Base-by-base conservation (phyloP, 1,140 invertebrate species). In the Aphelenchoides avenae region DNA sequence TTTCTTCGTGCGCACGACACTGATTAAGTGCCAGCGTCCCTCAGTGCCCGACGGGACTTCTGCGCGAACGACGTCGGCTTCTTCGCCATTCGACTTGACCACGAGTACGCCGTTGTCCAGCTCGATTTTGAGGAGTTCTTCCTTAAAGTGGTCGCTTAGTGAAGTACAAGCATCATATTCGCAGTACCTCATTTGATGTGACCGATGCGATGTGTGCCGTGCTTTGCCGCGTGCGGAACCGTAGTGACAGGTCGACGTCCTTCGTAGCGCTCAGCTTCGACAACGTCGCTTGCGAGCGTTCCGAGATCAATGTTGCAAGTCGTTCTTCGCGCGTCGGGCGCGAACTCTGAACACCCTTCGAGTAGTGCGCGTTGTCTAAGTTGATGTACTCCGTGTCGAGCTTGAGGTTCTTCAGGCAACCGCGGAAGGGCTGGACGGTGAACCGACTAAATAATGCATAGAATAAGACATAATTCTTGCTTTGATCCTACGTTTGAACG, bases 321-420 rank as follows among this genome's bases (percentile, higher is more conserved):
- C 76, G 70, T n/a, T n/a, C n/a, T n/a, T n/a, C n/a, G n/a, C n/a
- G n/a, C n/a, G 80, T 77, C 37, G 81, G 87, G 82, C 87, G 85
- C 24, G 90, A 89, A 20, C 86, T 84, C 30, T 84, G 84, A 0
- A 91, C 85, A 41, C 88, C 89, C 52, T 79, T 79, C 29, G 86
- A 85, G 0, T 87, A 84, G 69, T 88, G 85, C 2, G 85, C 79
- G 55, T 86, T 83, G 48, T 83, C 87, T 0, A 95, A 80, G 77
- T 92, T 87, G 27, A 89, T 83, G n/a, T 84, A 82, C 5, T 82
- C 82, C 0, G 84, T 82, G 7, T 84, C 83, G 42, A 96, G 85
- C n/a, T n/a, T n/a, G 1, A 96, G 84, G 56, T 87, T 83, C 66
- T 89, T 84, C 36, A 98, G 87, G 74, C 93, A 98, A 3, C 93